Conservation (phyloP, 2,113 vertebrate genomes). For the Progne subis region DNA sequence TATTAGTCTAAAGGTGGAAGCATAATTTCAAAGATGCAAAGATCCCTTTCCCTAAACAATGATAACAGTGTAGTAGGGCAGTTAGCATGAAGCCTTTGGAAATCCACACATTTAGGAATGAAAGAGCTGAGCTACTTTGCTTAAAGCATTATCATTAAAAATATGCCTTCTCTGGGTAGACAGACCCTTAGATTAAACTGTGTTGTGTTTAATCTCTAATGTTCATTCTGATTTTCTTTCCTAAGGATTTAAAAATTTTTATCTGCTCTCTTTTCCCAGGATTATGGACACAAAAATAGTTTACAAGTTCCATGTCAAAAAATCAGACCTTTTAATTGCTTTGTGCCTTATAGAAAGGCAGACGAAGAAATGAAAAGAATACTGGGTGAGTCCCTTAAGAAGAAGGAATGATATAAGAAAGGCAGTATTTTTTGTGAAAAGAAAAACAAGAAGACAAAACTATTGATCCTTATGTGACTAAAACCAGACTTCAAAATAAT, state of each 20-base stretch:
- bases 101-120: background rate
- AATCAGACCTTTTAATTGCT: background rate
- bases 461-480: background rate
- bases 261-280: background rate
- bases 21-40: background rate
- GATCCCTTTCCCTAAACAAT: background rate
- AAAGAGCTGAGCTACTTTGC: background rate
- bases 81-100: background rate
- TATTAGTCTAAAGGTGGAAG: background rate
- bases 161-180: background rate
- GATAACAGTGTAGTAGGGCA: background rate
- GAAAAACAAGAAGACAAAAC: background rate
- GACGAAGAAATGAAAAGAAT: background rate
- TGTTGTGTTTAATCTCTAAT: background rate
- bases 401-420: background rate
- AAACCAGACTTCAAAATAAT: background rate
- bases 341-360: background rate
- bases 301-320: background rate
- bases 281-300: background rate
- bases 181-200: background rate
- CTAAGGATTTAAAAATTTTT: background rate
- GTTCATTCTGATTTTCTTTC: background rate
- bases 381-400: background rate
- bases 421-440: background rate
- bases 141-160: background rate